These are phyloP conservation scores for Sparus aurata DNA, from an alignment of 2,797 vertebrate species.

Conservation along the genomic window DNA sequence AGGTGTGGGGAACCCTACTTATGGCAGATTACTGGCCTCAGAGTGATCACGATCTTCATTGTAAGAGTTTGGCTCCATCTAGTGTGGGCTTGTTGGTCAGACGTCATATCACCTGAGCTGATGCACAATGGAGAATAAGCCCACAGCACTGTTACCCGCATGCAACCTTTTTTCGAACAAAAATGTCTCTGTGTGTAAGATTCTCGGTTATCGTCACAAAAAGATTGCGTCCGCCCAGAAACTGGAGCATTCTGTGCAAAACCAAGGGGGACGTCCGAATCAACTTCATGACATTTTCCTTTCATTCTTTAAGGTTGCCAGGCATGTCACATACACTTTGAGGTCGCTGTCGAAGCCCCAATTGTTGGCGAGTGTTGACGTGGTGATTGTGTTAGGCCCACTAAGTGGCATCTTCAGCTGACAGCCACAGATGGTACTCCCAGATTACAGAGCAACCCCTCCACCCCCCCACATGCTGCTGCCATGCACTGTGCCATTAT, in stretches of 20 bases:
- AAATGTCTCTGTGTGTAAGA: conserved; percentile 2
- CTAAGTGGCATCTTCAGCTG: conserved; percentile 79
- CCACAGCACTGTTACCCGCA: not conserved
- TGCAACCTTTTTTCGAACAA: not conserved
- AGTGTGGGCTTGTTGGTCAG: conserved; percentile 31
- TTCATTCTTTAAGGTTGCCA: conserved; percentile 20
- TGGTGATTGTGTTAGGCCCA: conserved; percentile 68
- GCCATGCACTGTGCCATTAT: conserved; percentile 61
- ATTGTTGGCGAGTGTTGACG: conserved; percentile 59
- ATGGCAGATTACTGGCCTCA: no score
- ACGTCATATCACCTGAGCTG: not conserved
- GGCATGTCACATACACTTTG: conserved; percentile 22
- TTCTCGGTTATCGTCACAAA: conserved; percentile 1
- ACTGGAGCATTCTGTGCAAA: not conserved
- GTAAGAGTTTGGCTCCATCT: conserved; percentile 58
- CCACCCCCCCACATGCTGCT: conserved; percentile 24
- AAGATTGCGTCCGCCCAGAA: not conserved
- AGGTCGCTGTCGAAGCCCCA: conserved; percentile 33
- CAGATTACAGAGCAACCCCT: conserved; percentile 62
- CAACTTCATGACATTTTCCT: conserved; percentile 13
- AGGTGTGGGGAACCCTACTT: not conserved
- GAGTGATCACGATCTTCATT: not conserved
- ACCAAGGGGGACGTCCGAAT: not conserved
- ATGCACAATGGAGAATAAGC: conserved; percentile 1
- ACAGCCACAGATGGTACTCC: conserved; percentile 81